Evolutionary conservation across 2,797 vertebrate genomes (phyloP), one percentile per base, ranked within the genome.

Genomic region (Anas bernieri): DNA sequence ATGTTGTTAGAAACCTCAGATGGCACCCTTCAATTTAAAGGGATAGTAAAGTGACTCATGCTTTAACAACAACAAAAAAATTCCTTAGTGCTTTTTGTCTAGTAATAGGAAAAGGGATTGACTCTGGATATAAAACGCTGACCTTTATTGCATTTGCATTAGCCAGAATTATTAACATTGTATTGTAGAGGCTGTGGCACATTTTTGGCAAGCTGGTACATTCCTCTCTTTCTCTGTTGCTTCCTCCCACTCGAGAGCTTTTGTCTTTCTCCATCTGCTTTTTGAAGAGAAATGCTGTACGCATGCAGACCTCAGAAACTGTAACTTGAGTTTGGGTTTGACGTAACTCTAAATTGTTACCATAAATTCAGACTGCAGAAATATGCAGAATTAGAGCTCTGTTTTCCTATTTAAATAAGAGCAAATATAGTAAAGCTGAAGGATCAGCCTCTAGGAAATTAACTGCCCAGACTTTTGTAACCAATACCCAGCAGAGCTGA

Each of bases 131-230:
- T 75, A 64, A 94, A 96, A 70, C 46, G 46, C 61, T 94, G 91
- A 80, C 39, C 90, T 90, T 95, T 90, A 94, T 90, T 90, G 80
- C 72, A 15, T 90, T 95, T 86, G 63, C 92, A 92, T 94, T 90
- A 82, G 61, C 64, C 90, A 77, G 86, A 96, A 84, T 96, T 94
- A 92, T 94, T 95, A 96, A 85, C 81, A 77, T 64, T 92, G 68
- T 90, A 78, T 84, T 93, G 56, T 93, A 93, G 66, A 77, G 64
- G 18, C 88, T 83, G 88, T 95, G 88, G 86, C 72, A 80, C 92
- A 97, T 96, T 95, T 97, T 96, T 96, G 96, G 95, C 94, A 90
- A 72, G 91, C 91, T 70, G 83, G 58, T 95, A 74, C 94, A 95
- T 96, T 96, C 96, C 37, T 96, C 33, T 12, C 43, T 94, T 86